These are phyloP conservation scores for Colossoma macropomum DNA, from an alignment of 2,113 vertebrate species.

Conservation along the genomic window DNA sequence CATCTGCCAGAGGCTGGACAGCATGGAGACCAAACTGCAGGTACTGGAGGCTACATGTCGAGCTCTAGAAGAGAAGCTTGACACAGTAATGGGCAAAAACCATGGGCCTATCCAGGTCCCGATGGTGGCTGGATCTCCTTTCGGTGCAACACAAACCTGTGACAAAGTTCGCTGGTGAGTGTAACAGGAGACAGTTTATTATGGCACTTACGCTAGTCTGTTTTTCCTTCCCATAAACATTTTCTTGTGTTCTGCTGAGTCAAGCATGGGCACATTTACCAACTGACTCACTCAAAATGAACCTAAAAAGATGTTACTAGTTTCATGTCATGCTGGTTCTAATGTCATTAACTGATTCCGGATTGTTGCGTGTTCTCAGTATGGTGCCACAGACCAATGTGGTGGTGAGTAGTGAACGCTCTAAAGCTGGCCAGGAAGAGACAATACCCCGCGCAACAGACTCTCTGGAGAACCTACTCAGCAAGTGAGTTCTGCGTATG, in stretches of 20 bases:
- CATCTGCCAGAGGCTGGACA: slow-evolving; percentile 92
- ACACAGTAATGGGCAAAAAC: slow-evolving; percentile 89
- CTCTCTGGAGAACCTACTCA: slow-evolving; percentile 93
- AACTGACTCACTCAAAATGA: neutral
- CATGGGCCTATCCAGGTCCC: slow-evolving; percentile 94
- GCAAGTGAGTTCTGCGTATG: slow-evolving; percentile 85
- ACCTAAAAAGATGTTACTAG: neutral
- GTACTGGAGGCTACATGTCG: slow-evolving; percentile 92
- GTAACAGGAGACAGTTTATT: neutral
- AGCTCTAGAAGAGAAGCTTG: slow-evolving; percentile 91
- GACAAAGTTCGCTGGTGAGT: slow-evolving; percentile 98
- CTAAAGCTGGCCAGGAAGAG: slow-evolving; percentile 88
- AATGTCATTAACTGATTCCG: slow-evolving; percentile 2
- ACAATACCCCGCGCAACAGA: slow-evolving; percentile 80
- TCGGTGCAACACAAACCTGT: slow-evolving; percentile 97
- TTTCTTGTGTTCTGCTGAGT: neutral
- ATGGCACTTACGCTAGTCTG: neutral
- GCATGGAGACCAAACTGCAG: slow-evolving; percentile 93
- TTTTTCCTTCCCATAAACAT: neutral
- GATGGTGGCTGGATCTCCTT: slow-evolving; percentile 97
- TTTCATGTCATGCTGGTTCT: neutral
- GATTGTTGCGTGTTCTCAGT: slow-evolving; percentile 69
- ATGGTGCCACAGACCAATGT: slow-evolving; percentile 98
- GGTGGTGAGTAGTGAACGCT: slow-evolving; percentile 91
- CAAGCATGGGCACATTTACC: neutral